A percentile compares a stretch with the other conserved stretches of the same genome.
These are phyloP conservation scores for Spheniscus mendiculus DNA, from an alignment of 2,113 vertebrate species.

Conservation along the genomic window DNA sequence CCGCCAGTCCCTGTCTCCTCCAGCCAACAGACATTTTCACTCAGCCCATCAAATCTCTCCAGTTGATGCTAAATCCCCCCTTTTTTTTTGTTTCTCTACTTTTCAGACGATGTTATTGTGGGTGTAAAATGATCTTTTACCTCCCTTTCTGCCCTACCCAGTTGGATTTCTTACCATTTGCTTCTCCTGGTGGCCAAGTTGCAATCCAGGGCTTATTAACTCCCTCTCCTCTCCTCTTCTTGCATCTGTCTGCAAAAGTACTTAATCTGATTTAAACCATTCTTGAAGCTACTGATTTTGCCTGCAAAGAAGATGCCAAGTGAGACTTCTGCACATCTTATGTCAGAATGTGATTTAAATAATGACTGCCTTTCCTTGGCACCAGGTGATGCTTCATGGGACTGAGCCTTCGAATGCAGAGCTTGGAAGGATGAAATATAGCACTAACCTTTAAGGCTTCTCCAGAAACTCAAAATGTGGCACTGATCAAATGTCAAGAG, in stretches of 20 bases:
- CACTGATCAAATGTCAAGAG: constrained; percentile 39
- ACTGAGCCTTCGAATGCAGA: neutral
- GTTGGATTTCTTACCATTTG: neutral
- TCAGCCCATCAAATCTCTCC: neutral
- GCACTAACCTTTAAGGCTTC: constrained; percentile 51
- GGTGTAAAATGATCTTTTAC: neutral
- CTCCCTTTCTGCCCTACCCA: neutral
- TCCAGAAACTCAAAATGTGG: constrained; percentile 24
- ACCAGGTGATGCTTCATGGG: constrained; percentile 8
- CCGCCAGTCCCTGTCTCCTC: neutral
- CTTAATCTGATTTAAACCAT: neutral
- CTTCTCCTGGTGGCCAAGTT: neutral
- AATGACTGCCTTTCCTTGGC: constrained; percentile 18
- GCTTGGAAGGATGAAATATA: constrained; percentile 36
- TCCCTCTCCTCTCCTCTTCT: neutral
- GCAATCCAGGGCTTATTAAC: neutral
- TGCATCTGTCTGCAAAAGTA: neutral
- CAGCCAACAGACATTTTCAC: neutral
- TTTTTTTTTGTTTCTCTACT: neutral
- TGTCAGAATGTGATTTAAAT: constrained; percentile 26
- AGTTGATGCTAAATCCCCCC: neutral
- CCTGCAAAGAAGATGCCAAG: neutral
- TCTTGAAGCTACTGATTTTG: neutral
- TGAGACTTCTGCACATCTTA: neutral
- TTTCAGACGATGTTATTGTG: neutral